A percentile compares a stretch with the other conserved stretches of the same genome.
Evolutionary conservation across 2,113 vertebrate genomes (phyloP).

Genomic region (Camelus bactrianus): DNA sequence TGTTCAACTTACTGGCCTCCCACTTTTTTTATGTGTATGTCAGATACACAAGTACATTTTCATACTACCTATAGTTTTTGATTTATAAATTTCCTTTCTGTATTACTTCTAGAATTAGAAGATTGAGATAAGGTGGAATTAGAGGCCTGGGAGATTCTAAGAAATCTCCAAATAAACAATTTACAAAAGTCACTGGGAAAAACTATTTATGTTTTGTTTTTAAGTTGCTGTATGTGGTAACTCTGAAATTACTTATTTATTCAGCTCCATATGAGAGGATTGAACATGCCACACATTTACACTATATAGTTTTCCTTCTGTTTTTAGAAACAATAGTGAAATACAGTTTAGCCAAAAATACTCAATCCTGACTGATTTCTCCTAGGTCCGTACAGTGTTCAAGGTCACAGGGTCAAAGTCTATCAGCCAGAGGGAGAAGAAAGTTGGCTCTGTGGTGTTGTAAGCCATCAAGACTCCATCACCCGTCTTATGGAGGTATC

Average conservation of each 20-base stretch:
- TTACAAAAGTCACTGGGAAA: constrained; percentile 50
- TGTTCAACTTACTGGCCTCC: constrained; percentile 22
- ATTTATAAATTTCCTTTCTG: constrained; percentile 13
- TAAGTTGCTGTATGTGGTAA: constrained; percentile 40
- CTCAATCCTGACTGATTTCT: constrained; percentile 57
- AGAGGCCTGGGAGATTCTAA: background rate
- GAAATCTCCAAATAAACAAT: constrained; percentile 51
- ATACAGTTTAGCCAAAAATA: constrained; percentile 56
- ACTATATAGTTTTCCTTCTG: constrained; percentile 17
- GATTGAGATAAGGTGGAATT: constrained; percentile 26
- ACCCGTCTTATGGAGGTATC: constrained; percentile 97
- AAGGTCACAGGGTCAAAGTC: constrained; percentile 96
- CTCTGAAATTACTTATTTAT: constrained; percentile 49
- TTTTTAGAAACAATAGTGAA: constrained; percentile 46
- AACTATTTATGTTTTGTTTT: constrained; percentile 57
- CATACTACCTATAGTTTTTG: background rate
- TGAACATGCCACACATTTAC: constrained; percentile 48
- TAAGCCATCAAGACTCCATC: constrained; percentile 95
- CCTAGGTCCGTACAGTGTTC: constrained; percentile 95
- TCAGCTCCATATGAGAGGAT: constrained; percentile 35
- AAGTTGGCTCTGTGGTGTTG: constrained; percentile 93
- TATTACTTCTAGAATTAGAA: constrained; percentile 26
- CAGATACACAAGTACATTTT: constrained; percentile 10
- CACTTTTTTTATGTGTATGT: background rate
- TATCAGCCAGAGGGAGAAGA: constrained; percentile 97